Evolutionary conservation across 2,888 invertebrate genomes (phyloP).

Genomic region (Tipula lateralis): DNA sequence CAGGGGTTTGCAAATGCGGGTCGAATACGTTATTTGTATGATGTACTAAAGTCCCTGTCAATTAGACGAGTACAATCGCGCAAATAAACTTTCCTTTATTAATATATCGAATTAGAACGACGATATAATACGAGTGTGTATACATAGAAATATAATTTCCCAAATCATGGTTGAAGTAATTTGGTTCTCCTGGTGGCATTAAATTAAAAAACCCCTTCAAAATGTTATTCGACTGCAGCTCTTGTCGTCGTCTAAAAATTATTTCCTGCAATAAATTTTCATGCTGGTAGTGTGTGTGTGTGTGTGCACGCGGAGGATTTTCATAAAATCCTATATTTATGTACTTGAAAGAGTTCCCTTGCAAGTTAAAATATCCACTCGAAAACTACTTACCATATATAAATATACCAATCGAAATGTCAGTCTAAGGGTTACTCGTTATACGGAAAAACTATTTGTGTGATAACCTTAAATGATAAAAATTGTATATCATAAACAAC

Average conservation of each 20-base stretch:
- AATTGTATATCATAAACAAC: background rate
- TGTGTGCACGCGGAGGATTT: background rate
- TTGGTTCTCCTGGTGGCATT: background rate
- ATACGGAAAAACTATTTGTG: background rate
- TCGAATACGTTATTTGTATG: background rate
- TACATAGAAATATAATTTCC: background rate
- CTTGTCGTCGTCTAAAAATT: background rate
- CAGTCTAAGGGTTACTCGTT: background rate
- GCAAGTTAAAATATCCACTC: background rate
- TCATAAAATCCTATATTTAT: background rate
- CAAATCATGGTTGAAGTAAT: conserved; percentile 11
- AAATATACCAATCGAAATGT: conserved; percentile 11
- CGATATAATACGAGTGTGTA: background rate
- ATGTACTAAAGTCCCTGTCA: background rate
- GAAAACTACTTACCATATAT: conserved; percentile 3
- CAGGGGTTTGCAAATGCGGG: background rate
- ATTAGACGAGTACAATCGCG: background rate
- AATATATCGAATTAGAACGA: background rate
- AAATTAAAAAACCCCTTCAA: background rate
- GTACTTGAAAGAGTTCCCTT: background rate
- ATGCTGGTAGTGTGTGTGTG: background rate
- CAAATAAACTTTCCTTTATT: background rate
- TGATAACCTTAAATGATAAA: conserved; percentile 13
- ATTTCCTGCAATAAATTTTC: background rate
- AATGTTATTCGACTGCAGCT: background rate